Conservation (phyloP, 1,140 invertebrate genomes). For the Drosophila gunungcola region DNA sequence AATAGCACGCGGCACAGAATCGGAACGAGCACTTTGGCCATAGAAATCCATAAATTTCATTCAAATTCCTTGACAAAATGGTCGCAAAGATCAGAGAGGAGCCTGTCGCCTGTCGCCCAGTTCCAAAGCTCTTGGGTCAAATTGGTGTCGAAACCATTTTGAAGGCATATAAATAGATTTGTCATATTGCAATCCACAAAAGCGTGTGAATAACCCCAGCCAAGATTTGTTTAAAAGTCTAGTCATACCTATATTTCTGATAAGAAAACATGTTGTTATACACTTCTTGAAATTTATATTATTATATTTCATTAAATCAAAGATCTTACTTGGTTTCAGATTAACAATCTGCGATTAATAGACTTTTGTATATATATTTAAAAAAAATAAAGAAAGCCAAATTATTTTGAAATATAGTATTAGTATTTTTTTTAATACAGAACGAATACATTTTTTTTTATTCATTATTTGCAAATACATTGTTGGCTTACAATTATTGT, state of each 20-base stretch:
- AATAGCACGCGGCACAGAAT: slow-evolving; percentile 76
- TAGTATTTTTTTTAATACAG: too few relatives aligned
- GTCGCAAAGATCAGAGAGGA: slow-evolving; percentile 7
- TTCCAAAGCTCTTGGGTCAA: slow-evolving; percentile 24
- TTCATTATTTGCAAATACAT: too few relatives aligned
- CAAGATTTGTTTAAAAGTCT: not conserved
- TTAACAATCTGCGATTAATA: too few relatives aligned
- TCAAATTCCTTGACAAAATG: slow-evolving; percentile 39
- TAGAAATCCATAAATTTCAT: slow-evolving; percentile 71
- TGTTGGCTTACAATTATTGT: too few relatives aligned
- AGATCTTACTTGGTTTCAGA: too few relatives aligned
- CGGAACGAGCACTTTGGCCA: slow-evolving; percentile 46
- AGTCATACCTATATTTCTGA: not conserved
- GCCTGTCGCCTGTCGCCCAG: slow-evolving; percentile 21
- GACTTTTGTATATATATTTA: too few relatives aligned
- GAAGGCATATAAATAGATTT: slow-evolving; percentile 41
- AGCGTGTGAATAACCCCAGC: slow-evolving; percentile 23
- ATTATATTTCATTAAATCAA: too few relatives aligned
- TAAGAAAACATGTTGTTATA: not conserved
- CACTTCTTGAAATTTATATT: not conserved
- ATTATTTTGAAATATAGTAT: too few relatives aligned
- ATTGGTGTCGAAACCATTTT: slow-evolving; percentile 49
- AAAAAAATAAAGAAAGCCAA: too few relatives aligned
- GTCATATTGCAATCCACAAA: slow-evolving; percentile 9
- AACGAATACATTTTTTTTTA: too few relatives aligned